Conservation (phyloP, 2,888 invertebrate genomes). For the Matsumyia berberina region DNA sequence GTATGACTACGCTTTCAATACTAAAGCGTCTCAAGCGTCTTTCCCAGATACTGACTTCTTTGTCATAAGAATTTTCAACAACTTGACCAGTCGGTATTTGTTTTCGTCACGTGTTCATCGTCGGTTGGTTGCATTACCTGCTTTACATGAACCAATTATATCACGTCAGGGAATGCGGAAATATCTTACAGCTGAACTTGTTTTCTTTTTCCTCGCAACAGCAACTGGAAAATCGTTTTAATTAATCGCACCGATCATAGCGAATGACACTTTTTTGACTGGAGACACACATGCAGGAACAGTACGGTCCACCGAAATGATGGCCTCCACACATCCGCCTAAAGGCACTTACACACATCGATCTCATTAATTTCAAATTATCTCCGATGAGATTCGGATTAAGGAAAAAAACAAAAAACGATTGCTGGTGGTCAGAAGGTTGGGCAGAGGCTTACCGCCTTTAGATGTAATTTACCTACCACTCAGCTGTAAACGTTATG, state of each 20-base stretch:
- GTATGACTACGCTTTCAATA: no score
- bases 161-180: slow-evolving; percentile 41
- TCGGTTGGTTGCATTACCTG: not conserved
- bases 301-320: not conserved
- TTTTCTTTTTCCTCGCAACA: not conserved
- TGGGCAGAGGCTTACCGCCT: slow-evolving; percentile 2
- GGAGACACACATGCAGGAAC: not conserved
- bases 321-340: slow-evolving; percentile 34
- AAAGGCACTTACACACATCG: slow-evolving; percentile 2
- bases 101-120: slow-evolving; percentile 11
- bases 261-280: slow-evolving; percentile 31
- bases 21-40: no score
- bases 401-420: no score
- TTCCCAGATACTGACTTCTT: slow-evolving; percentile 7
- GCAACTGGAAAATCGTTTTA: slow-evolving; percentile 1
- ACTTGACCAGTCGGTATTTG: slow-evolving; percentile 1
- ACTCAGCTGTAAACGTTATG: slow-evolving; percentile 3
- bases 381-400: slow-evolving; percentile 45
- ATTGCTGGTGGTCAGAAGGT: no score
- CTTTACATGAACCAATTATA: slow-evolving; percentile 28
- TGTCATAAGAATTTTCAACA: slow-evolving; percentile 3
- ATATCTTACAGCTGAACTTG: slow-evolving; percentile 14
- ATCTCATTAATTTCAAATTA: slow-evolving; percentile 62
- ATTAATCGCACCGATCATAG: slow-evolving; percentile 22
- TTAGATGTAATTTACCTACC: not conserved